Evolutionary conservation across 2,888 invertebrate genomes (phyloP).

Genomic region (Ashinkailepas kermadecensis): DNA sequence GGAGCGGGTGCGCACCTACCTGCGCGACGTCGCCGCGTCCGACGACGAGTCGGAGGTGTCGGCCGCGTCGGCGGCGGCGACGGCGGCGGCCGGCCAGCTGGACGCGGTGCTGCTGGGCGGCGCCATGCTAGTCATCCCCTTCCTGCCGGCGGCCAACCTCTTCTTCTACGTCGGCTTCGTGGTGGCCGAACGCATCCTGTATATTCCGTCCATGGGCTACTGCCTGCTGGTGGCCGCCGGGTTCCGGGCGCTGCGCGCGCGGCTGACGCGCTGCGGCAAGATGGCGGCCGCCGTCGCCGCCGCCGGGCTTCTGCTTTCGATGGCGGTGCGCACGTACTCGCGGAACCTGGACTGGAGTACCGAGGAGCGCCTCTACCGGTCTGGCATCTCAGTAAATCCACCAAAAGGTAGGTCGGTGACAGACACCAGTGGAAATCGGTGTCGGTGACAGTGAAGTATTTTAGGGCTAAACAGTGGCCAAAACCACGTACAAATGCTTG

Average conservation of each 20-base stretch:
- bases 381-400: constrained; percentile 85
- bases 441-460: too few relatives aligned
- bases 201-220: constrained; percentile 91
- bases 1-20: constrained; percentile 26
- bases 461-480: too few relatives aligned
- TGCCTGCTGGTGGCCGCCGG: constrained; percentile 79
- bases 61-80: constrained; percentile 27
- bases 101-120: constrained; percentile 56
- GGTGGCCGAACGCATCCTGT: constrained; percentile 90
- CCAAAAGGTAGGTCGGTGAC: constrained; percentile 73
- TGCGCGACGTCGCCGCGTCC: constrained; percentile 24
- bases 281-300: constrained; percentile 47
- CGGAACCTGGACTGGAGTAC: constrained; percentile 86
- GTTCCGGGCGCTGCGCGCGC: constrained; percentile 40
- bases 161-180: constrained; percentile 98
- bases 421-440: too few relatives aligned
- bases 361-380: constrained; percentile 85
- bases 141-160: constrained; percentile 90
- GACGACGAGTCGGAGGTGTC: constrained; percentile 24
- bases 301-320: constrained; percentile 48
- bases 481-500: too few relatives aligned
- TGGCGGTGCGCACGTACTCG: constrained; percentile 58
- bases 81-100: constrained; percentile 17
- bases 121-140: constrained; percentile 75
- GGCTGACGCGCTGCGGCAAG: constrained; percentile 28